phyloP scores from a whole-genome alignment of 2,113 vertebrate species.

The Leucopsar rothschildi region DNA sequence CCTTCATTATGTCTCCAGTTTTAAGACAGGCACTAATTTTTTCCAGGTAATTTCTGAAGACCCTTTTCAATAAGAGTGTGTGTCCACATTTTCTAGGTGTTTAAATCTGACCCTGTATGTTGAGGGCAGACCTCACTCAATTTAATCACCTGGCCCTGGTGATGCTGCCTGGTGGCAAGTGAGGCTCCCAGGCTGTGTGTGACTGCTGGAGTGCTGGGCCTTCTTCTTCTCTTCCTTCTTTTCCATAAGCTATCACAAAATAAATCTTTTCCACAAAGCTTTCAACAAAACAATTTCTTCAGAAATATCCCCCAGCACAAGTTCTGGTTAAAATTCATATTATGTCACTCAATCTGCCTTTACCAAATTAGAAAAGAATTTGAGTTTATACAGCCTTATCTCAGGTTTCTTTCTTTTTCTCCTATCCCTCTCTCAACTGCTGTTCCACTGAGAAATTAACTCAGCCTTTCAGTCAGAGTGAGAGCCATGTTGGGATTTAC shows the following conservation, averaged over 20 bases:
- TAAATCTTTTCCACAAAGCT: background rate
- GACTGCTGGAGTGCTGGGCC: background rate
- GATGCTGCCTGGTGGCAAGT: background rate
- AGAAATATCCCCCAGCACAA: background rate
- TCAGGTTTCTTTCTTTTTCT: background rate
- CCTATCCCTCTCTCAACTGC: background rate
- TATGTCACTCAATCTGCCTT: background rate
- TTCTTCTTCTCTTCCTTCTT: background rate
- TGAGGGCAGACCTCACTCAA: background rate
- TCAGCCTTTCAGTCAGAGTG: background rate
- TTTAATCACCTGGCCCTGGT: background rate
- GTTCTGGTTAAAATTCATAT: conserved; percentile 1
- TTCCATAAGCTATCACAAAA: background rate
- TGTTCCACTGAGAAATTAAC: conserved; percentile 35
- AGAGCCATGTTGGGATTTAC: background rate
- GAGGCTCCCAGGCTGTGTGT: background rate
- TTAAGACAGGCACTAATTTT: background rate
- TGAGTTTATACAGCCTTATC: background rate
- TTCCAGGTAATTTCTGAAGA: background rate
- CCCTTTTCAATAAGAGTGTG: background rate
- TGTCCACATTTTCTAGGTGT: background rate
- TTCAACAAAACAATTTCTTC: background rate
- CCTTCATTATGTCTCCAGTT: background rate
- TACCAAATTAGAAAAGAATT: conserved; percentile 1
- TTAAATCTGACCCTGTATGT: background rate